A percentile compares a stretch with the other conserved stretches of the same genome.
These are phyloP conservation scores for Phoenicopterus ruber DNA, from an alignment of 2,113 vertebrate genomes.

Conservation along the genomic window DNA sequence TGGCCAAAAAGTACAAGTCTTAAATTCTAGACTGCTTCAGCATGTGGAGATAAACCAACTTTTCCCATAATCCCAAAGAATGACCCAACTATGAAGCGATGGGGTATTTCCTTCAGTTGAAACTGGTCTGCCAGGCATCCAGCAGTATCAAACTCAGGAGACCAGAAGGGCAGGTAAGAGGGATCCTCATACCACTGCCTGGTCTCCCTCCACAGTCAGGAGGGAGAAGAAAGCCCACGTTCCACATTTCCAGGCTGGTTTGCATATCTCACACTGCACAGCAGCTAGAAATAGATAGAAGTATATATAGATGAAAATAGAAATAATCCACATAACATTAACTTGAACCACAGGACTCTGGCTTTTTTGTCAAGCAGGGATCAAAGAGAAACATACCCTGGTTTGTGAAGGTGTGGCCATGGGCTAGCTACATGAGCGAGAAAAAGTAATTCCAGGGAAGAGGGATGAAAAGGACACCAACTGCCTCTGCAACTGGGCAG, in stretches of 20 bases:
- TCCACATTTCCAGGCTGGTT: background rate
- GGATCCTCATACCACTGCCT: background rate
- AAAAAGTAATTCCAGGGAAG: background rate
- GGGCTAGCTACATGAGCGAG: background rate
- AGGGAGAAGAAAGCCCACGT: background rate
- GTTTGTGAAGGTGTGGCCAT: background rate
- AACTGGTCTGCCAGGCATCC: background rate
- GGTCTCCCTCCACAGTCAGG: background rate
- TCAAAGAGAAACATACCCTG: background rate
- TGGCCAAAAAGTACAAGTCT: background rate
- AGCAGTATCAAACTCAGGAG: background rate
- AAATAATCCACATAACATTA: background rate
- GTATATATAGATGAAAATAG: background rate
- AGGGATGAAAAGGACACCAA: background rate
- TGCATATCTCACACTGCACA: background rate
- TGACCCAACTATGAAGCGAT: background rate
- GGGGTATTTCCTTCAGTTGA: background rate
- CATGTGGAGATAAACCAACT: background rate
- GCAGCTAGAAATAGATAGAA: background rate
- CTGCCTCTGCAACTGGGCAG: background rate
- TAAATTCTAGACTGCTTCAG: background rate
- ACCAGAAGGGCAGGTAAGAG: background rate
- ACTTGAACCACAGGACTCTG: background rate
- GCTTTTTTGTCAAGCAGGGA: background rate
- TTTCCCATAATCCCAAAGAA: background rate